These are phyloP conservation scores for Gari tellinella DNA, from an alignment of 2,888 invertebrate genomes.

Conservation along the genomic window DNA sequence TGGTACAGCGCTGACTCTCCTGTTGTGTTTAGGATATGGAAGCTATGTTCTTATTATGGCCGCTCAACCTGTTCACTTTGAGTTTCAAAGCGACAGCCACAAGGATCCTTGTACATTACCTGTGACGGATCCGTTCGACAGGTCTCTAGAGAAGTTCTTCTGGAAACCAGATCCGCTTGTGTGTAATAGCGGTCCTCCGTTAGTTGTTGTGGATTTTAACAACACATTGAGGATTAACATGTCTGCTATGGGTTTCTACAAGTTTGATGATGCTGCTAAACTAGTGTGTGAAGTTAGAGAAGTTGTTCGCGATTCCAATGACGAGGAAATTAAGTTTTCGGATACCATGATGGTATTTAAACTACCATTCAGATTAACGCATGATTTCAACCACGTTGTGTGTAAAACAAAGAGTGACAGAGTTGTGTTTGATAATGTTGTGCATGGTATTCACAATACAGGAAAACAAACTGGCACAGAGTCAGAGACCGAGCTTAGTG, in stretches of 20 bases:
- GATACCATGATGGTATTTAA: neutral
- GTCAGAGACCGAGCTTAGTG: neutral
- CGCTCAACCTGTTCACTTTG: constrained; percentile 10
- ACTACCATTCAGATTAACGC: neutral
- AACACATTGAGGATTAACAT: constrained; percentile 9
- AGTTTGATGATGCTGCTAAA: neutral
- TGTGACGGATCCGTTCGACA: constrained; percentile 30
- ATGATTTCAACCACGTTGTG: neutral
- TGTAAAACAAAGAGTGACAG: neutral
- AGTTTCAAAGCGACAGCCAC: constrained; percentile 8
- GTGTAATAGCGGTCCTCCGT: constrained; percentile 13
- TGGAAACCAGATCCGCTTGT: constrained; percentile 30
- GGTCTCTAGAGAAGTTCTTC: constrained; percentile 19
- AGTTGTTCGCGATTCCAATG: neutral
- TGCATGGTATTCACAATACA: neutral
- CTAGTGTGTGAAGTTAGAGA: constrained; percentile 1
- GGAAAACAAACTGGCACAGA: too few relatives aligned
- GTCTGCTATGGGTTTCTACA: constrained; percentile 1
- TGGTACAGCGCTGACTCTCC: too few relatives aligned
- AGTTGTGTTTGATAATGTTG: neutral
- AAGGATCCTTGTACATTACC: constrained; percentile 25
- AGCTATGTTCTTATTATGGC: too few relatives aligned
- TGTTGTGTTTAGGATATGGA: too few relatives aligned
- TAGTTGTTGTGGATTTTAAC: constrained; percentile 9
- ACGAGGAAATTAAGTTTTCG: constrained; percentile 8